Base-by-base conservation (phyloP, 2,797 vertebrate species). In the Enteromius mattozi region DNA sequence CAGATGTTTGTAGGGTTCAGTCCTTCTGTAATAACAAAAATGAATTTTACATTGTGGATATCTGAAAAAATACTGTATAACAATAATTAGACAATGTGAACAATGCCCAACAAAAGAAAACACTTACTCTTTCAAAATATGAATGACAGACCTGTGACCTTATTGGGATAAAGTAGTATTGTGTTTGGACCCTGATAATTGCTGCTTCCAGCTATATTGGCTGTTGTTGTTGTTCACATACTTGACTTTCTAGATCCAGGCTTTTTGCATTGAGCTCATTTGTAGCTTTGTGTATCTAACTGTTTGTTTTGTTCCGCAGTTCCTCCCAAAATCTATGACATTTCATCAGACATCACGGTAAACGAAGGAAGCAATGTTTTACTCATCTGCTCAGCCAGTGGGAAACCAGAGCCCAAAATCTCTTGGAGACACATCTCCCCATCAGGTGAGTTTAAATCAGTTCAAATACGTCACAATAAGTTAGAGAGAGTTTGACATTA, bases 371-470 rank as follows among this genome's bases (percentile, higher is more conserved):
- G 96, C 93, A 98, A 99, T 0, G 93, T 99, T 82, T 97, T 97
- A 5, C 96, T 99, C 89, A 96, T 97, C 92, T 99, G 98, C 85
- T 94, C 97, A 93, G 98, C 98, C 93, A 97, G 95, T 24, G 98
- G 98, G 80, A 99, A 99, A 89, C 98, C 98, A 3, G 98, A 99
- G 90, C 97, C 98, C 63, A 95, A 95, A 89, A 99, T 99, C 91
- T 97, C 97, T 88, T 99, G 98, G 98, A 96, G 97, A 92, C 98
- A 99, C 91, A 99, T 99, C 95, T 97, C 97, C 87, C 98, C 98
- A 45, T 97, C 96, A 86, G 98, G 98, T 98, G 94, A 95, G 94
- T 89, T 92, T 86, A 92, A 63, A 47, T 68, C 33, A 1, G 27
- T 68, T 40, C 5, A 49, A 61, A 75, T 68, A 37, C 27, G 1